Base-by-base conservation (phyloP, 92 coral and sea anemone species). In the Epizoanthus scotinus region DNA sequence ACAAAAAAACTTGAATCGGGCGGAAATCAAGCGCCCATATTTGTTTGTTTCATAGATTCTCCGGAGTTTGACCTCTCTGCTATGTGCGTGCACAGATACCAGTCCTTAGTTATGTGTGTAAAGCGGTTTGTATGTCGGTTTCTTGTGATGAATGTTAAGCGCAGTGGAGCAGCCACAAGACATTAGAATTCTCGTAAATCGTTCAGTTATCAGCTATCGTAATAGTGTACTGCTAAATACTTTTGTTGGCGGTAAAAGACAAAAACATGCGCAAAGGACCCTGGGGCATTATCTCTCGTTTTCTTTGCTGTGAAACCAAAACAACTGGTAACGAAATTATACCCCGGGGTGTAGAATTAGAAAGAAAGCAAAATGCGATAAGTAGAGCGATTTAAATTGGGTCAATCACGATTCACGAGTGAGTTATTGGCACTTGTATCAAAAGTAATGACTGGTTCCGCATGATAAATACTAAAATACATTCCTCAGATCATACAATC, bases 231-330 rank as follows among this genome's bases (percentile, higher is more conserved):
- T 20, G 78, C 49, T 71, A 26, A 50, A 50, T 27, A 24, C 47
- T 15, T 22, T 70, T 70, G 77, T 71, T 71, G 14, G 63, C 18
- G 17, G 17, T 52, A 71, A 71, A 52, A 38, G 22, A 53, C 60
- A 53, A 71, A 27, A 26, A 27, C 78, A 71, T 28, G 78, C 5
- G 24, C 24, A 24, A 8, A 29, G 17, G 26, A 36, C 42, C 78
- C 63, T 25, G 24, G 42, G 78, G 78, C 25, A 2, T 21, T 9
- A 42, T 68, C 73, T 68, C 3, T 68, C 73, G 40, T 68, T 18
- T 40, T 21, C 8, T n/a, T 14, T 21, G 22, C 28, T 42, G 44
- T 2, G 19, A 26, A 67, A 53, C 15, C 63, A 29, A 71, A 71
- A 71, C 60, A 71, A 27, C 78, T 60, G 44, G n/a, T 71, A 25